Percentiles rank a stretch among this genome's conserved stretches.
These are phyloP conservation scores for Cephus runcator DNA, from an alignment of 2,888 invertebrate species.

Conservation along the genomic window DNA sequence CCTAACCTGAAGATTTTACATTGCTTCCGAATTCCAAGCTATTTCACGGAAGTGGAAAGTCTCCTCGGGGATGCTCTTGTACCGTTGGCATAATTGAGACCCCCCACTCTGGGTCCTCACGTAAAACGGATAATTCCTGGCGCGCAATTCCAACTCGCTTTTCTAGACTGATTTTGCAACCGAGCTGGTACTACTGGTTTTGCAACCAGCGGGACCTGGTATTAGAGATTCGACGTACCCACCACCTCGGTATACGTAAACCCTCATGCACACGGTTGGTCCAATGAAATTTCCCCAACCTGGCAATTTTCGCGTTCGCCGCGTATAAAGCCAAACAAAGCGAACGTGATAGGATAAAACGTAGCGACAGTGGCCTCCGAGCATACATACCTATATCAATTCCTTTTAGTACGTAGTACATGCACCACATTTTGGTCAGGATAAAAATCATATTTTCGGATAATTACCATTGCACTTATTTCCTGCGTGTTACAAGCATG, in stretches of 20 bases:
- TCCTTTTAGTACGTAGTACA: background rate
- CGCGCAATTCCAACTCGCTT: too few species aligned
- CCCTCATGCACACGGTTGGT: background rate
- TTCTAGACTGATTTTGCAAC: background rate
- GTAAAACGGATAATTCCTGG: background rate
- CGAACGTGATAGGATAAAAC: constrained; percentile 8
- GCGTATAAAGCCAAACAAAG: constrained; percentile 15
- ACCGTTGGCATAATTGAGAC: background rate
- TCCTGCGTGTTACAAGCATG: background rate
- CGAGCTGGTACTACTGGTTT: background rate
- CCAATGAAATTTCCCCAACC: background rate
- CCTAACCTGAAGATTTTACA: background rate
- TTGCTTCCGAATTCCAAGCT: background rate
- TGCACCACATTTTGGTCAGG: background rate
- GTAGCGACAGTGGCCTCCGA: background rate
- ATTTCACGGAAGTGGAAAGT: background rate
- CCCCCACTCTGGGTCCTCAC: background rate
- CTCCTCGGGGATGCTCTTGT: background rate
- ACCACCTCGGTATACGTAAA: background rate
- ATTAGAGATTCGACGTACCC: background rate
- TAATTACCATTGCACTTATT: background rate
- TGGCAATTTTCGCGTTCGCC: constrained; percentile 2
- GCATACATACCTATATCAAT: background rate
- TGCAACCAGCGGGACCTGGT: background rate
- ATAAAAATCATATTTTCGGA: background rate